Base-by-base conservation (phyloP, 1,140 invertebrate species). In the Zaprionus ornatus region DNA sequence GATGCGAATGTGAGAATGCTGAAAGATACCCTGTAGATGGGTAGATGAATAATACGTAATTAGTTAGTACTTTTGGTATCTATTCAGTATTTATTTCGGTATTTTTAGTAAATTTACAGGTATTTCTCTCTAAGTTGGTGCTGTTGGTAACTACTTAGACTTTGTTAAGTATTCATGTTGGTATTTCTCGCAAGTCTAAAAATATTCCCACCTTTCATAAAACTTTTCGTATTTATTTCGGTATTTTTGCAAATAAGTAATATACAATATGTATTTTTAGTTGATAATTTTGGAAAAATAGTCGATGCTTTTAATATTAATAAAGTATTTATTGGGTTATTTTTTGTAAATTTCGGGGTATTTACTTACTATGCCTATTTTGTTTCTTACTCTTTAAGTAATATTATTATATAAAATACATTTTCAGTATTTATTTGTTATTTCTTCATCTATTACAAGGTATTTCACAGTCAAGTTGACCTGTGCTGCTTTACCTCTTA, bases 401-500 rank as follows among this genome's bases (percentile, higher is more conserved):
- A 40, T 40, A 15, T 42, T 15, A 2, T 21, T 37, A 10, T n/a
- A n/a, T n/a, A n/a, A n/a, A n/a, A n/a, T n/a, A n/a, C n/a, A 17
- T 10, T 19, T 17, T 12, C 9, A 19, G 45, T 40, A 40, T 6
- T 1, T 40, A 40, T 15, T 40, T 40, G 4, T 0, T 21, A 48
- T n/a, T 50, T 19, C 23, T 1, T 13, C 3, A 2, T 23, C 2
- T 5, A 4, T 1, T 50, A 5, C 19, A 23, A 50, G 17, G 17
- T 50, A 50, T 19, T 50, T 23, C 12, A 3, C 1, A 19, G 17
- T 19, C 17, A 1, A 50, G 19, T 50, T 13, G 40, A 12, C 0
- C 10, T 50, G 21, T 50, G 4, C 4, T 21, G 19, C 19, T n/a
- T 67, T 40, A 32, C 17, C 32, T 23, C 32, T 54, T 61, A 79